Base-by-base conservation (phyloP, 2,113 vertebrate genomes). In the Antechinus flavipes region DNA sequence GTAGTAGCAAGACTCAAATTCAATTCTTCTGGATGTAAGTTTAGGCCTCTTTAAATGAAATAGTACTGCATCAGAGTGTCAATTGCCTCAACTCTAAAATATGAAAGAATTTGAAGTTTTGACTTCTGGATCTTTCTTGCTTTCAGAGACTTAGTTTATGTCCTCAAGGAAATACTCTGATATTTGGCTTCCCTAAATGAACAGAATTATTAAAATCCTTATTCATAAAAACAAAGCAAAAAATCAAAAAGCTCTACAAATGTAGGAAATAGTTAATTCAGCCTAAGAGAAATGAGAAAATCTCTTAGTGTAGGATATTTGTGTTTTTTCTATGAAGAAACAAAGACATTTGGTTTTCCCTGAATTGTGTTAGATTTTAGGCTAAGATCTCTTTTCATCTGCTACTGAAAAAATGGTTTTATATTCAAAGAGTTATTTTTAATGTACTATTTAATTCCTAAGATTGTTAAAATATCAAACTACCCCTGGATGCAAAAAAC, bases 351-450 rank as follows among this genome's bases (percentile, higher is more conserved):
- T 27, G 50, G 1, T 22, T 84, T 94, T 92, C 92, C 49, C 35
- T n/a, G 55, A 89, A 0, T 54, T 49, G n/a, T 53, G 50, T 14
- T 46, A 90, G 53, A 93, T 95, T 92, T 97, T 94, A 96, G 93
- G 10, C 95, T 92, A 92, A 54, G 61, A 0, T n/a, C 30, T 84
- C 19, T 22, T 68, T 68, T 93, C 46, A 91, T 1, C 19, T 54
- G 91, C 89, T 26, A 30, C 3, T 91, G 19, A 50, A 95, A 52
- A 93, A 96, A 24, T 50, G 84, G 27, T 26, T 95, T 93, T 47
- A 11, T 9, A 90, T 91, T 19, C 94, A 52, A 93, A 26, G 19
- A 93, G 25, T 93, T 22, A 91, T 92, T 95, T 91, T 54, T 92
- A 53, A 1, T 53, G 94, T 61, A 61, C 26, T 58, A 27, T 61